Evolutionary conservation across 2,113 vertebrate species (phyloP).

Genomic region (Hipposideros armiger): DNA sequence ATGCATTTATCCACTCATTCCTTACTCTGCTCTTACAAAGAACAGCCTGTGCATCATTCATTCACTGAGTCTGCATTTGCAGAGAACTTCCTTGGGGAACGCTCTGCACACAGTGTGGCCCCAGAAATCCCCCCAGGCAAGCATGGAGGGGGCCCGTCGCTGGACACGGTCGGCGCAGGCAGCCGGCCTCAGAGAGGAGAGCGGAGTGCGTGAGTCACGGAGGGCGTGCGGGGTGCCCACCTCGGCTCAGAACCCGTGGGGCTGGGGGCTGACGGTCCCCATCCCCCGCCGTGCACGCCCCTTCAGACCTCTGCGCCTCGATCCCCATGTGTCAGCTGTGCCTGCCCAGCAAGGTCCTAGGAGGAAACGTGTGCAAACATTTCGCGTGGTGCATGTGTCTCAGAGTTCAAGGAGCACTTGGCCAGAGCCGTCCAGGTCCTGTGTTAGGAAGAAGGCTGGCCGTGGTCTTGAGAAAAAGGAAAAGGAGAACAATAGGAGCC

Average conservation of each 20-base stretch:
- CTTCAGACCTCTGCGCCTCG: neutral
- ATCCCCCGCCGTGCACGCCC: rapidly evolving
- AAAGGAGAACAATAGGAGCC: neutral
- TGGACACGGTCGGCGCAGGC: neutral
- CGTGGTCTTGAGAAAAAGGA: neutral
- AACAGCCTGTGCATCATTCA: rapidly evolving
- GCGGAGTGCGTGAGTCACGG: too few relatives aligned
- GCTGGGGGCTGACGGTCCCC: rapidly evolving
- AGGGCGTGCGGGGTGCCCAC: rapidly evolving
- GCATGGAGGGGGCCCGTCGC: too few relatives aligned
- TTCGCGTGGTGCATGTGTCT: rapidly evolving
- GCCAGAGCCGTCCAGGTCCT: rapidly evolving
- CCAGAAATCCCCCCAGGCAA: neutral
- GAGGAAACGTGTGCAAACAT: neutral
- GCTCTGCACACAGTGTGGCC: neutral
- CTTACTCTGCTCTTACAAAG: too few relatives aligned
- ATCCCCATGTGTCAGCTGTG: rapidly evolving
- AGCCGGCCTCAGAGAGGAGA: neutral
- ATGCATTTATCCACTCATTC: too few relatives aligned
- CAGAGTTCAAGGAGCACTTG: rapidly evolving
- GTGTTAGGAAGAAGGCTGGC: too few relatives aligned
- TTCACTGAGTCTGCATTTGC: rapidly evolving
- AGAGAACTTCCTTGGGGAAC: rapidly evolving
- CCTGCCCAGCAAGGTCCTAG: too few relatives aligned
- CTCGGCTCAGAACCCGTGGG: rapidly evolving